Evolutionary conservation across 2,797 vertebrate genomes (phyloP).

Genomic region (Mergus octosetaceus): DNA sequence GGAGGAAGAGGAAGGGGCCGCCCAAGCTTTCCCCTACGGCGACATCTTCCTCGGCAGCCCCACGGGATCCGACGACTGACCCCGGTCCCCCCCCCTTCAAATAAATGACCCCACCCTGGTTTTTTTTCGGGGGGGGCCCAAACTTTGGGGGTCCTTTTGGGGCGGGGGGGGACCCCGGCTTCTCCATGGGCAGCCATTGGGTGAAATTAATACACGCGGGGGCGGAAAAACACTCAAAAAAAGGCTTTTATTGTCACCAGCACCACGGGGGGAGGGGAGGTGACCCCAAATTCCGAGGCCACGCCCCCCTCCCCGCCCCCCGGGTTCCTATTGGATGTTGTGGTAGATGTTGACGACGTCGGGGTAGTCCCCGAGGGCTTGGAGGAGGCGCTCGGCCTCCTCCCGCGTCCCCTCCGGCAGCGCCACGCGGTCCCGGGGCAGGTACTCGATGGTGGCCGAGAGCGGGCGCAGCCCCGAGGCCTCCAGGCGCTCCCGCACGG

Average conservation of each 20-base stretch:
- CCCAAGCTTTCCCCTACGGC: background rate
- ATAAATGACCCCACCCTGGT: background rate
- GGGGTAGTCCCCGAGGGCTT: background rate
- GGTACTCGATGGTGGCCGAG: background rate
- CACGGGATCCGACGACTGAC: background rate
- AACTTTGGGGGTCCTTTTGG: no score
- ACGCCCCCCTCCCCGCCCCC: no score
- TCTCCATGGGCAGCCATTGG: background rate
- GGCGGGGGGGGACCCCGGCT: no score
- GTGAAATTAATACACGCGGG: no score
- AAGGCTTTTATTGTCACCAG: background rate
- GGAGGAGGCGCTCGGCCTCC: background rate
- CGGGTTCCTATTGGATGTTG: background rate
- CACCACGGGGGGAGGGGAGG: no score
- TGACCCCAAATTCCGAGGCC: no score
- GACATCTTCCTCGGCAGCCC: background rate
- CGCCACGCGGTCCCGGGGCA: background rate
- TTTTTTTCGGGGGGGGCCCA: no score
- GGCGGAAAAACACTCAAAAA: background rate
- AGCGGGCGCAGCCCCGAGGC: background rate
- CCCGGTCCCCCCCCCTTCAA: background rate
- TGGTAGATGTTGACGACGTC: background rate
- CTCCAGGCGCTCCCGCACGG: background rate
- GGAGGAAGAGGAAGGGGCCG: fast-evolving
- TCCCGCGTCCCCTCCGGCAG: background rate